Conservation (phyloP, 2,113 vertebrate genomes). For the Uropsilus gracilis region DNA sequence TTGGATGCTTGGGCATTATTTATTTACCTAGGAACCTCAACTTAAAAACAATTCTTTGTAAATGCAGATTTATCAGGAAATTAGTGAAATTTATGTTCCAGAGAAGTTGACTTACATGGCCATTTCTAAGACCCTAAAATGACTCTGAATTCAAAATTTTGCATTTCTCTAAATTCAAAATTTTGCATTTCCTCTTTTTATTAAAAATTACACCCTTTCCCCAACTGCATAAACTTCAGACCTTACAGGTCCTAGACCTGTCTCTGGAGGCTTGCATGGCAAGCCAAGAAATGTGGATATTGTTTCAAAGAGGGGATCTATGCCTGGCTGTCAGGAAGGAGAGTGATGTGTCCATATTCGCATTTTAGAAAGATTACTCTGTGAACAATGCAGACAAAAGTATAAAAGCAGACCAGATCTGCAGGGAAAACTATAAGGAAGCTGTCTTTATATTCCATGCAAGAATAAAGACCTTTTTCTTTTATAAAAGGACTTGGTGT, state of each 20-base stretch:
- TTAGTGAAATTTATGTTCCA: not conserved
- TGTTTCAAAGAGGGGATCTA: not conserved
- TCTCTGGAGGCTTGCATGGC: not conserved
- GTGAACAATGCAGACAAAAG: constrained; percentile 62
- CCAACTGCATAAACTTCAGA: not conserved
- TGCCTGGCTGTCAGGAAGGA: not conserved
- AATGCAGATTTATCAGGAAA: constrained; percentile 29
- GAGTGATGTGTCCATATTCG: constrained; percentile 31
- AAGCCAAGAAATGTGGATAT: constrained; percentile 25
- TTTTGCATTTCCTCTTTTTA: constrained; percentile 44
- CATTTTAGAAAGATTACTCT: constrained; percentile 68
- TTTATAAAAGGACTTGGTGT: constrained; percentile 55
- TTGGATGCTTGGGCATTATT: constrained; percentile 11
- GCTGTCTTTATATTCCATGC: constrained; percentile 34
- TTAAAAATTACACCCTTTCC: not conserved
- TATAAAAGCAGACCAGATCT: constrained; percentile 45
- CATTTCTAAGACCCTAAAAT: not conserved
- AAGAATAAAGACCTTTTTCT: constrained; percentile 59
- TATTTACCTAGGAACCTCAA: constrained; percentile 21
- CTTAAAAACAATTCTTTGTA: constrained; percentile 40
- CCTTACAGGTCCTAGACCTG: not conserved
- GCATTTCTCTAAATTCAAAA: constrained; percentile 39
- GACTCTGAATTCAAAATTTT: constrained; percentile 50
- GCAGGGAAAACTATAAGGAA: constrained; percentile 51
- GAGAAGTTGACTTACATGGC: not conserved